Conservation (phyloP, 2,888 invertebrate species). For the Venusia cambrica region DNA sequence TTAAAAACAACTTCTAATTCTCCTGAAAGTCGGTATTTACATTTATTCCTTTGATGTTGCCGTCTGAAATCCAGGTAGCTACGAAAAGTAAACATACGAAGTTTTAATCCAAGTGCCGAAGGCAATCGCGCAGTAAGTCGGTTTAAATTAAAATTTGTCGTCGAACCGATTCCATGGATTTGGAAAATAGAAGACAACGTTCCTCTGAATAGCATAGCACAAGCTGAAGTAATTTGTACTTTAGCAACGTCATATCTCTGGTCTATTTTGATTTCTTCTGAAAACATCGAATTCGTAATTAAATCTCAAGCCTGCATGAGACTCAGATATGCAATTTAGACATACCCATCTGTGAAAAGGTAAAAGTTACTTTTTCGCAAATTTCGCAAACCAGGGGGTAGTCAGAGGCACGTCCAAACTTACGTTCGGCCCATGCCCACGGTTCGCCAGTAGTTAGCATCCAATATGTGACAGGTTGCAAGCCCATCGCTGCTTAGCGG, state of each 20-base stretch:
- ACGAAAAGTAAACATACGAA: conserved; percentile 47
- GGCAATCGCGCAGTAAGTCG: conserved; percentile 66
- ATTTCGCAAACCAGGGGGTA: too few relatives aligned
- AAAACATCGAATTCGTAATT: neutral
- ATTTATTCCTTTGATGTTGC: conserved; percentile 39
- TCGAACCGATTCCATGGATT: conserved; percentile 50
- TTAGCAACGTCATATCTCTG: neutral
- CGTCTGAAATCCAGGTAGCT: conserved; percentile 31
- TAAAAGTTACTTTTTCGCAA: too few relatives aligned
- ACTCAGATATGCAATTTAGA: too few relatives aligned
- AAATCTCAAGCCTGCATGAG: too few relatives aligned
- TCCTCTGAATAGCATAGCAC: conserved; percentile 35
- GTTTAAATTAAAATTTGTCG: conserved; percentile 67
- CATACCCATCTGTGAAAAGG: too few relatives aligned
- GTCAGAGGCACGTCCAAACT: too few relatives aligned
- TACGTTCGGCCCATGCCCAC: too few relatives aligned
- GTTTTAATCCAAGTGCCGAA: conserved; percentile 57
- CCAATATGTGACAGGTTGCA: too few relatives aligned
- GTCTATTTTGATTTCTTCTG: too few relatives aligned
- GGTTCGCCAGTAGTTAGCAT: too few relatives aligned
- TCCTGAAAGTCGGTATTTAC: conserved; percentile 36
- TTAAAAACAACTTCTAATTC: conserved; percentile 23
- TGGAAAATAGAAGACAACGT: conserved; percentile 40
- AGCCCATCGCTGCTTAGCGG: too few relatives aligned
- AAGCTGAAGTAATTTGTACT: conserved; percentile 33